Conservation (phyloP, 2,888 invertebrate species). For the Nasonia oneida region DNA sequence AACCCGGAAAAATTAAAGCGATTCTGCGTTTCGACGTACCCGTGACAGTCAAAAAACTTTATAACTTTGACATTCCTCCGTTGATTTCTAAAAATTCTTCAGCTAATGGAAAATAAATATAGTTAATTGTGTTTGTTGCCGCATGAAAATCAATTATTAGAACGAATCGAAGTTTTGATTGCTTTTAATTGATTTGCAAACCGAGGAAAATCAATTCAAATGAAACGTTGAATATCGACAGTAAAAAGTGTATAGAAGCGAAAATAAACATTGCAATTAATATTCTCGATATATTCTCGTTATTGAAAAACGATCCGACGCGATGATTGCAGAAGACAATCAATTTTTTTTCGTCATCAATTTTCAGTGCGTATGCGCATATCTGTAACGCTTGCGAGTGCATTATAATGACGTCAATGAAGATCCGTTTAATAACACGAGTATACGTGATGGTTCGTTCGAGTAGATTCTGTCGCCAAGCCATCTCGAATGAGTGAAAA, state of each 20-base stretch:
- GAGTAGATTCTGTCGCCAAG: background rate
- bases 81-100: too few relatives aligned
- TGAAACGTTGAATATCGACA: too few relatives aligned
- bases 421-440: constrained; percentile 31
- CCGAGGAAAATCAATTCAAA: too few relatives aligned
- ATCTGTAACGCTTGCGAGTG: background rate
- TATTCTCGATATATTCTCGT: background rate
- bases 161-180: too few relatives aligned
- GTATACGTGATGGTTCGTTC: background rate
- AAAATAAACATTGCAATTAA: too few relatives aligned
- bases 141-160: too few relatives aligned
- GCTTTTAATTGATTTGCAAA: too few relatives aligned
- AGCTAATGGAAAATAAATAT: too few relatives aligned
- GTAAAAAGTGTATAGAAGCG: too few relatives aligned
- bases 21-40: background rate
- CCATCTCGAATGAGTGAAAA: background rate
- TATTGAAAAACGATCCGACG: background rate
- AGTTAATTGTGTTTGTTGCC: too few relatives aligned
- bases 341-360: constrained; percentile 30
- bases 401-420: constrained; percentile 44
- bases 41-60: background rate
- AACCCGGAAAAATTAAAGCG: constrained; percentile 31
- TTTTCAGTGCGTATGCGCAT: constrained; percentile 7
- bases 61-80: background rate
- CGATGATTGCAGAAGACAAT: constrained; percentile 3